Evolutionary conservation across 2,113 vertebrate genomes (phyloP).

Genomic region (Passer montanus): DNA sequence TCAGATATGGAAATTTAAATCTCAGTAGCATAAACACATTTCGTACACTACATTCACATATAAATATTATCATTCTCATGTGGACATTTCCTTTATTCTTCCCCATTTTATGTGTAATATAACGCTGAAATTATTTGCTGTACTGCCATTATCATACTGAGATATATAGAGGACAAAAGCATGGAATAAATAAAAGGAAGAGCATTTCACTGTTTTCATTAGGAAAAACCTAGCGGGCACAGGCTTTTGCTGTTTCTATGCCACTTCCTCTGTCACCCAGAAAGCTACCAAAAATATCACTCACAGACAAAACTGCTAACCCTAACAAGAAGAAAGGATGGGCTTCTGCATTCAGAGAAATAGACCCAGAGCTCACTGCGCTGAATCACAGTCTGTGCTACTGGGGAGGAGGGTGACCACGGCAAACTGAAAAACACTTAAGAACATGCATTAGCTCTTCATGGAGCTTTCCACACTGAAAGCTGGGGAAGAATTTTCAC

Average conservation of each 20-base stretch:
- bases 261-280: not conserved
- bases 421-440: not conserved
- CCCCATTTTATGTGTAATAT: not conserved
- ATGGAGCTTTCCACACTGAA: not conserved
- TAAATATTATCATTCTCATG: conserved; percentile 51
- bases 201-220: not conserved
- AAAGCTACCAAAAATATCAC: not conserved
- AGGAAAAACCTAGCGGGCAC: not conserved
- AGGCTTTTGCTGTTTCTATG: not conserved
- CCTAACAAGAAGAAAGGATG: not conserved
- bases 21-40: conserved; percentile 29
- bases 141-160: not conserved
- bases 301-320: not conserved
- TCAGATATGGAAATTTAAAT: conserved; percentile 61
- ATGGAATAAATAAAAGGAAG: not conserved
- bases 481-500: not conserved
- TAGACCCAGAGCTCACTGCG: accelerated
- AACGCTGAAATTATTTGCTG: not conserved
- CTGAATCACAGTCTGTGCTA: not conserved
- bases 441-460: not conserved
- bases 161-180: not conserved
- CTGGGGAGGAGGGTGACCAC: not conserved
- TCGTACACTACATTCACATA: not conserved
- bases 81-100: not conserved
- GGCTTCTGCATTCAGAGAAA: not conserved